A percentile compares a stretch with the other conserved stretches of the same genome.
Evolutionary conservation across 2,888 invertebrate genomes (phyloP).

Genomic region (Netelia fuscicornis): DNA sequence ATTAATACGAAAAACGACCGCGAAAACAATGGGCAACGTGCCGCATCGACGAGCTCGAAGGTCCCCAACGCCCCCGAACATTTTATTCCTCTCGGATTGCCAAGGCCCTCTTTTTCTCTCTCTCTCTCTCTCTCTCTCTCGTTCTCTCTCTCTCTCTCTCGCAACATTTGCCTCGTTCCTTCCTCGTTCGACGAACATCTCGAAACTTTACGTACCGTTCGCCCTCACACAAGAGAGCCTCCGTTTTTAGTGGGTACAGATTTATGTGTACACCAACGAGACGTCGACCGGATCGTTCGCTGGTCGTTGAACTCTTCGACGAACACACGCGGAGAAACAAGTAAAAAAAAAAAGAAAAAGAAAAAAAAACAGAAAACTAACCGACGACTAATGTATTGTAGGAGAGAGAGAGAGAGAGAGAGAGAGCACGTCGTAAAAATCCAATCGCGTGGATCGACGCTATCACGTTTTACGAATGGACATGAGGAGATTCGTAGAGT

Average conservation of each 20-base stretch:
- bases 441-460: slow-evolving; percentile 5
- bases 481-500: neutral
- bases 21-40: slow-evolving; percentile 72
- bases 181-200: slow-evolving; percentile 30
- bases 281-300: slow-evolving; percentile 35
- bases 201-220: slow-evolving; percentile 64
- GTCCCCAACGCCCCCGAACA: slow-evolving; percentile 40
- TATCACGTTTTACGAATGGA: neutral
- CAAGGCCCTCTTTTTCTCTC: slow-evolving; percentile 64
- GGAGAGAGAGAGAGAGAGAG: neutral
- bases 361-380: slow-evolving; percentile 26
- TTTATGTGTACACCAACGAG: slow-evolving; percentile 54
- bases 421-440: slow-evolving; percentile 26
- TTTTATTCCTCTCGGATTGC: slow-evolving; percentile 58
- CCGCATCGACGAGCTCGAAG: slow-evolving; percentile 57
- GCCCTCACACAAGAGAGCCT: slow-evolving; percentile 47
- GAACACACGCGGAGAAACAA: slow-evolving; percentile 24
- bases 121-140: too few species aligned
- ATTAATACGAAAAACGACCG: slow-evolving; percentile 73
- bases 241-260: slow-evolving; percentile 59
- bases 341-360: slow-evolving; percentile 31
- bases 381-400: slow-evolving; percentile 21
- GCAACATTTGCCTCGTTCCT: neutral
- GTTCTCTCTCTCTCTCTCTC: slow-evolving; percentile 22
- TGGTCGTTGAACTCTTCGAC: slow-evolving; percentile 59